A percentile compares a stretch with the other conserved stretches of the same genome.
phyloP scores from a whole-genome alignment of 2,113 vertebrate genomes.

The Glaucomys volans region DNA sequence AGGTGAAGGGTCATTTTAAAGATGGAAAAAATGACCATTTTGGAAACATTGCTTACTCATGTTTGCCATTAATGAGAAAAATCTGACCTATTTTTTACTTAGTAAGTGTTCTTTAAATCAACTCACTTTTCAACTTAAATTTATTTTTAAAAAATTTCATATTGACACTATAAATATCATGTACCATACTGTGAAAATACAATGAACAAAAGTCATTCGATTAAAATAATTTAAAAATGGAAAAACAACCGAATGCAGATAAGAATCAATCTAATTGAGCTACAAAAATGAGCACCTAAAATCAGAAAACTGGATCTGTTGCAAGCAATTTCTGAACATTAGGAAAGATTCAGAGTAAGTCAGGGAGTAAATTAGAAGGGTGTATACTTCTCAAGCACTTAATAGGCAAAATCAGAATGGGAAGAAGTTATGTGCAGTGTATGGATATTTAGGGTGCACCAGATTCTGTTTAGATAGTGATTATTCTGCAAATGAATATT shows the following conservation, averaged over 20 bases:
- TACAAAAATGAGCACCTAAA: neutral
- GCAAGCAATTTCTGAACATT: neutral
- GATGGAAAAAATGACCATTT: neutral
- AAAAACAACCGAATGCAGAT: neutral
- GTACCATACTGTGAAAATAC: neutral
- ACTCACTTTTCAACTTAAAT: conserved; percentile 9
- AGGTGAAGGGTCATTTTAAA: neutral
- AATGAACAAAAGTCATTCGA: neutral
- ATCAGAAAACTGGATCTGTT: neutral
- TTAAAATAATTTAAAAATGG: neutral
- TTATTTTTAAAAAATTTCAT: neutral
- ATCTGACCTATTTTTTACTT: neutral
- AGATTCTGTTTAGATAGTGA: neutral
- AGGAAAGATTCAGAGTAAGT: neutral
- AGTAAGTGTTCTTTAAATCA: neutral
- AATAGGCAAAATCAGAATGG: neutral
- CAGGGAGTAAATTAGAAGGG: neutral
- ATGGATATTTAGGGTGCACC: neutral
- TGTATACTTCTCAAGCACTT: neutral
- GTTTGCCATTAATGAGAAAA: neutral
- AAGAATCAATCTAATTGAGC: neutral
- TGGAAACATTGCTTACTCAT: conserved; percentile 3
- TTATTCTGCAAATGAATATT: neutral
- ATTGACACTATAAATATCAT: neutral
- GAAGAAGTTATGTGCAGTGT: neutral